Conservation (phyloP, 2,113 vertebrate species). For the Oreochromis niloticus region DNA sequence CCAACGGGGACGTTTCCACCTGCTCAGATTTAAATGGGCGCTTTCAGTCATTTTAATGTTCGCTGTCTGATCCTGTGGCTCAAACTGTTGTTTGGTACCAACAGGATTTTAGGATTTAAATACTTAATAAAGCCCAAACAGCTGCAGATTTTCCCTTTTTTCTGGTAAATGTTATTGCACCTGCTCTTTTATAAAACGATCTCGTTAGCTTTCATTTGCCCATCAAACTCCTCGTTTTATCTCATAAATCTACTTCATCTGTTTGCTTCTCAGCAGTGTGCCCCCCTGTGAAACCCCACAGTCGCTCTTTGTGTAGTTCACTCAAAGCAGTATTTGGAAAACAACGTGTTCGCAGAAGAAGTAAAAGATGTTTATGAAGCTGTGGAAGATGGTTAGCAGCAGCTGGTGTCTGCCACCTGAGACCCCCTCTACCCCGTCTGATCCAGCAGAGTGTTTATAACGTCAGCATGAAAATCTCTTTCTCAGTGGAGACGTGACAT, state of each 20-base stretch:
- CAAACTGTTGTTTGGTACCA: rapidly evolving
- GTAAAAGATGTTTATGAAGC: background rate
- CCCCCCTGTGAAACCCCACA: rapidly evolving
- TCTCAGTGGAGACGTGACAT: background rate
- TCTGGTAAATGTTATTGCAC: background rate
- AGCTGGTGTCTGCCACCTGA: background rate
- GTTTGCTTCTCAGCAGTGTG: rapidly evolving
- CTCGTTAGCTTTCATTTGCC: background rate
- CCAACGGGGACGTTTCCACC: background rate
- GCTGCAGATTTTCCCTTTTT: background rate
- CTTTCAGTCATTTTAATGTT: background rate
- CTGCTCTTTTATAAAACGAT: background rate
- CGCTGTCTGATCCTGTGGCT: rapidly evolving
- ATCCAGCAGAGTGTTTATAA: background rate
- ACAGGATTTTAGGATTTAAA: background rate
- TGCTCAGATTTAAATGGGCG: background rate
- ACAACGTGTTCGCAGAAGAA: rapidly evolving
- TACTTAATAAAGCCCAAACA: rapidly evolving
- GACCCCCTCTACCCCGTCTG: background rate
- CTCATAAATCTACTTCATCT: rapidly evolving
- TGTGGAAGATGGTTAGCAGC: rapidly evolving
- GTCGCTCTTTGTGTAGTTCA: background rate
- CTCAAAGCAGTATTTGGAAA: background rate
- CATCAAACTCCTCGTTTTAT: background rate
- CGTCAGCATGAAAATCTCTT: rapidly evolving